Percentiles rank a stretch among this genome's conserved stretches.
These are phyloP conservation scores for Asobara japonica DNA, from an alignment of 1,140 invertebrate genomes.

Conservation along the genomic window DNA sequence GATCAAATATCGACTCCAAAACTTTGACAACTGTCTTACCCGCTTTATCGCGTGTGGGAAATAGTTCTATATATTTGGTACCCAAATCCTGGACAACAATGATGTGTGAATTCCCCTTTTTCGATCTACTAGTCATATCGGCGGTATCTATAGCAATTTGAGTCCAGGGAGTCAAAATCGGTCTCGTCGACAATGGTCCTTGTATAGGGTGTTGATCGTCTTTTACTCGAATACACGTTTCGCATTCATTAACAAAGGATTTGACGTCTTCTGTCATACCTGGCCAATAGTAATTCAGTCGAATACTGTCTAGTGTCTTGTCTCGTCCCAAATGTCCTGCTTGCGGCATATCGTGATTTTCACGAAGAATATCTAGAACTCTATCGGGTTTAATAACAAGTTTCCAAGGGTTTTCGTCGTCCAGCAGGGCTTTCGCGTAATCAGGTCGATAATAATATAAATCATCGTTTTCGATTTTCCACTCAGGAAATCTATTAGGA, in stretches of 20 bases:
- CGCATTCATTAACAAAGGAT: constrained; percentile 22
- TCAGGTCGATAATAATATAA: constrained; percentile 7
- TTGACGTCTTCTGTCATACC: constrained; percentile 16
- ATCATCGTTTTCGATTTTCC: constrained; percentile 16
- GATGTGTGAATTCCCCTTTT: constrained; percentile 18
- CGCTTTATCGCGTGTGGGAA: too few relatives aligned
- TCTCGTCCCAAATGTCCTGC: constrained; percentile 23
- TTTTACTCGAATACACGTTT: constrained; percentile 21
- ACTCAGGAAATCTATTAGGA: not conserved
- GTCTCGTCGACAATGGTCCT: not conserved
- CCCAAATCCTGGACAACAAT: constrained; percentile 27
- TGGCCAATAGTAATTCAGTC: constrained; percentile 23
- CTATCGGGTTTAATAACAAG: too few relatives aligned
- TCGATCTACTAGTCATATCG: not conserved
- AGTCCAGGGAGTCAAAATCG: not conserved
- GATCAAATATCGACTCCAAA: too few relatives aligned
- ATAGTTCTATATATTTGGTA: constrained; percentile 32
- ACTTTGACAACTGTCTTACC: too few relatives aligned
- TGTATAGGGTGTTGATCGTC: constrained; percentile 12
- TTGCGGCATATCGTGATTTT: not conserved
- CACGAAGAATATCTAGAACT: too few relatives aligned
- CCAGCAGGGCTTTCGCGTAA: not conserved
- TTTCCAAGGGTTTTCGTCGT: not conserved
- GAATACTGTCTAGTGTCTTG: constrained; percentile 21
- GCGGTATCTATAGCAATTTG: constrained; percentile 24